Evolutionary conservation across 2,113 vertebrate genomes (phyloP), one percentile per base, ranked within the genome.

Genomic region (Proterorhinus semilunaris): DNA sequence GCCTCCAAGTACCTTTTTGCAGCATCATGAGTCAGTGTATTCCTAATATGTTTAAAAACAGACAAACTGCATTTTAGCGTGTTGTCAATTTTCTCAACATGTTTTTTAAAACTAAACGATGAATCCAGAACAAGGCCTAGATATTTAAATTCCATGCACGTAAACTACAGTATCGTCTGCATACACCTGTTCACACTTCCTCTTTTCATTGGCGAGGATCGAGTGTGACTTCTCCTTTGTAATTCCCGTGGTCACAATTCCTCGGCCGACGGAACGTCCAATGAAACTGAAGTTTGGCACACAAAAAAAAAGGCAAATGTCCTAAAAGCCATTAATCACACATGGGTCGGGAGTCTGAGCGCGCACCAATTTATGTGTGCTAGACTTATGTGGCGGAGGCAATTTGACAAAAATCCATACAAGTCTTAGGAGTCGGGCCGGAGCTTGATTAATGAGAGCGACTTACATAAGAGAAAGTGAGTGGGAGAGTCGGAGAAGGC

Each of bases 391-490:
- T 81, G 82, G 84, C 86, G 79, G 86, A 84, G 75, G 87, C 84
- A 85, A 86, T 86, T 86, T 87, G 81, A 88, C 82, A 79, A 84
- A 86, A 86, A 89, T 89, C 87, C 73, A 87, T 88, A 88, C 68
- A 68, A 79, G 80, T 75, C 77, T 83, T 67, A 83, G 81, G 68
- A 75, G 78, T 73, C 48, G 61, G 71, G 74, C 53, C n/a, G 7
- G 15, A 42, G 62, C 0, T 55, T 86, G 87, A 90, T 89, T 86
- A 87, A 89, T 84, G 84, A 81, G 72, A 82, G 73, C 72, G 76
- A 81, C 82, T 87, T 82, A 75, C 83, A 74, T 82, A 79, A 74
- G 79, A 86, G 80, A 88, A 80, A 87, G 84, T 80, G 80, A 80
- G 72, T 12, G 46, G 68, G 79, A 80, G 62, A 74, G 79, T 65